Evolutionary conservation across 1,140 invertebrate genomes (phyloP).

Genomic region (Trissolcus basalis): DNA sequence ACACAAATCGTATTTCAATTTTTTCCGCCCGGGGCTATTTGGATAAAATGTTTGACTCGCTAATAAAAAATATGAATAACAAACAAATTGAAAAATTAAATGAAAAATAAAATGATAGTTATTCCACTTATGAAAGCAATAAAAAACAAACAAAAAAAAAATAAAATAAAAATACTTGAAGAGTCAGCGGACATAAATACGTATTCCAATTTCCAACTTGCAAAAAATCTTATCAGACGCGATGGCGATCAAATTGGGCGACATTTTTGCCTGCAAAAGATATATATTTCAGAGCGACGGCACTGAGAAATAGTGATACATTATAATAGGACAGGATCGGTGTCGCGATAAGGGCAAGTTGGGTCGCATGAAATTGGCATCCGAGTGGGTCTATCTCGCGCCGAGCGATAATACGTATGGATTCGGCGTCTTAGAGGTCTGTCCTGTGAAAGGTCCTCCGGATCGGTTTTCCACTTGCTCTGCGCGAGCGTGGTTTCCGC

Average conservation of each 20-base stretch:
- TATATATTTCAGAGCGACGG: conserved; percentile 30
- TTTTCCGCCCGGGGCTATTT: too few species aligned
- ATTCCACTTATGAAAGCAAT: too few species aligned
- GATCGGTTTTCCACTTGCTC: conserved; percentile 17
- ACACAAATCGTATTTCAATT: too few species aligned
- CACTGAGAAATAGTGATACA: conserved; percentile 45
- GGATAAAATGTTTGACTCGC: too few species aligned
- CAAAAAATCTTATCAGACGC: conserved; percentile 13
- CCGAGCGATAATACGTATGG: conserved; percentile 61
- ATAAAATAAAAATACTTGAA: too few species aligned
- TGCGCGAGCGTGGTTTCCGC: conserved; percentile 51
- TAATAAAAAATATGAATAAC: too few species aligned
- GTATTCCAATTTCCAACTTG: too few species aligned
- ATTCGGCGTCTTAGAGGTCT: conserved; percentile 48
- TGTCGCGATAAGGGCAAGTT: conserved; percentile 56
- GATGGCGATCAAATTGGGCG: conserved; percentile 20
- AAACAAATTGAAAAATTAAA: too few species aligned
- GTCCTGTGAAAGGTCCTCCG: conserved; percentile 48
- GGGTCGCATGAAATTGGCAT: conserved; percentile 66
- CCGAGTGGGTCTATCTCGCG: conserved; percentile 52
- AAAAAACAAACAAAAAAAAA: too few species aligned
- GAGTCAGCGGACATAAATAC: too few species aligned
- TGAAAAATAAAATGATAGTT: too few species aligned
- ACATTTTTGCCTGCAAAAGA: conserved; percentile 12
- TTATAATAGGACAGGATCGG: conserved; percentile 49